Percentiles rank a stretch among this genome's conserved stretches.
Evolutionary conservation across 2,888 invertebrate genomes (phyloP).

Genomic region (Eledone cirrhosa): DNA sequence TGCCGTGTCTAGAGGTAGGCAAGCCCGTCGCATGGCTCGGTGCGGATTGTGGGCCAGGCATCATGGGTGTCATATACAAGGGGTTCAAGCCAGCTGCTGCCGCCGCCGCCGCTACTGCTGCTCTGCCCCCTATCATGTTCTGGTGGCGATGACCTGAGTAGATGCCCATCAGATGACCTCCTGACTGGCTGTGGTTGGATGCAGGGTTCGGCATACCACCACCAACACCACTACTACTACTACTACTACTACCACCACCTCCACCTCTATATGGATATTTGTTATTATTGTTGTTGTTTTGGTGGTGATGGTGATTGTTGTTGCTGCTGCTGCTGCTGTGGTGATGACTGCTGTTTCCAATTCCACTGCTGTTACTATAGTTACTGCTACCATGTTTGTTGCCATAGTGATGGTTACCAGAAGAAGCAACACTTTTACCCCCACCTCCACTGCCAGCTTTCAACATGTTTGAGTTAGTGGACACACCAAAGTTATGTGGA

Average conservation of each 20-base stretch:
- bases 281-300: too few relatives aligned
- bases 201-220: neutral
- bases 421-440: too few relatives aligned
- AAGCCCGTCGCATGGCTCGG: slow-evolving; percentile 32
- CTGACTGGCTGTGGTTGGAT: neutral
- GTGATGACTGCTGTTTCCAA: too few relatives aligned
- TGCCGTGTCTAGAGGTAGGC: slow-evolving; percentile 42
- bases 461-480: too few relatives aligned
- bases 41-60: slow-evolving; percentile 14
- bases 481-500: too few relatives aligned
- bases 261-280: neutral
- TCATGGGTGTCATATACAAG: slow-evolving; percentile 39
- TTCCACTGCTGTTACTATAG: too few relatives aligned
- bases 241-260: neutral
- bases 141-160: neutral
- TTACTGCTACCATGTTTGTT: too few relatives aligned
- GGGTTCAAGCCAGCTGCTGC: slow-evolving; percentile 33
- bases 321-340: too few relatives aligned
- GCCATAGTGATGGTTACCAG: too few relatives aligned
- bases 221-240: neutral
- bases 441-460: too few relatives aligned
- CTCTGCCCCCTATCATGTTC: neutral
- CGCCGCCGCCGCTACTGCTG: too few relatives aligned
- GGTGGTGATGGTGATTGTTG: too few relatives aligned
- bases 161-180: neutral